These are phyloP conservation scores for Nesoenas mayeri DNA, from an alignment of 2,113 vertebrate genomes.

Conservation along the genomic window DNA sequence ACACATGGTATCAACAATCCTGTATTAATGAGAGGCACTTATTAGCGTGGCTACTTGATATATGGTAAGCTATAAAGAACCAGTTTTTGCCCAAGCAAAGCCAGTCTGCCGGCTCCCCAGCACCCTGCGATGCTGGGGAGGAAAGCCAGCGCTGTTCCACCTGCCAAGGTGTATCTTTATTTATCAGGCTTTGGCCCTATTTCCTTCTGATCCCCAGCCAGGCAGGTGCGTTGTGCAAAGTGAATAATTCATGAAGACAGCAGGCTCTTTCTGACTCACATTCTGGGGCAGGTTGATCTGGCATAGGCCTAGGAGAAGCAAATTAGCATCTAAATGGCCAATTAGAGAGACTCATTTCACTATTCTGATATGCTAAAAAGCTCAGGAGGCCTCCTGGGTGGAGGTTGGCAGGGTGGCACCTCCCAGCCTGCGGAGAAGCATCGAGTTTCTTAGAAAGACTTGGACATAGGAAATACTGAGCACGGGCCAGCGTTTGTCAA, in stretches of 20 bases:
- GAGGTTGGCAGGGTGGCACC: neutral
- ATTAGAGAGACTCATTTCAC: conserved; percentile 45
- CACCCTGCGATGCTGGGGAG: neutral
- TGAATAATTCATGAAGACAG: conserved; percentile 58
- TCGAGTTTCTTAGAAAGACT: conserved; percentile 33
- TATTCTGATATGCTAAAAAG: conserved; percentile 4
- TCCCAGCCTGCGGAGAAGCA: neutral
- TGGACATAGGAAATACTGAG: neutral
- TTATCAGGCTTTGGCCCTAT: conserved; percentile 23
- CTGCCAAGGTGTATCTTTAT: conserved; percentile 41
- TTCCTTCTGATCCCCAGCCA: conserved; percentile 51
- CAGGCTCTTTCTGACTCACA: neutral
- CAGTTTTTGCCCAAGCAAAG: neutral
- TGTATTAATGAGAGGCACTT: neutral
- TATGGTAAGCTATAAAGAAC: neutral
- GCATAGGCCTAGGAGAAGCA: neutral
- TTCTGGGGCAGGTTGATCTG: conserved; percentile 24
- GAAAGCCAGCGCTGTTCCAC: neutral
- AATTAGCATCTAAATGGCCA: conserved; percentile 65
- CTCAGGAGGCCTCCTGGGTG: neutral
- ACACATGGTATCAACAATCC: neutral
- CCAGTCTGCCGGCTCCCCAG: neutral
- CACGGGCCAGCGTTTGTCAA: neutral
- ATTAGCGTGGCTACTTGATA: neutral
- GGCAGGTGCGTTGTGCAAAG: conserved; percentile 18